Conservation (phyloP, 2,888 invertebrate species). For the Andrena flavipes region DNA sequence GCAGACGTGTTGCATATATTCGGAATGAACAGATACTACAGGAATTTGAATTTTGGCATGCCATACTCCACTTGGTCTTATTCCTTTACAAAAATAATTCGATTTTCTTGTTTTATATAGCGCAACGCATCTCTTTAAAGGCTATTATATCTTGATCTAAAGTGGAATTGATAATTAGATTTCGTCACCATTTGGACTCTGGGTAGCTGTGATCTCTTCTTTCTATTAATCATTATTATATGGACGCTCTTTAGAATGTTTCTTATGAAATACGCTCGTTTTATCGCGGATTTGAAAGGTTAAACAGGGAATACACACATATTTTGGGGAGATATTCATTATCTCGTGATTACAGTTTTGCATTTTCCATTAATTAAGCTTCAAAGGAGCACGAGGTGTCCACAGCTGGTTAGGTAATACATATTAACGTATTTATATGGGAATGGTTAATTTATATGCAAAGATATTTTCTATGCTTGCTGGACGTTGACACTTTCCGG, state of each 20-base stretch:
- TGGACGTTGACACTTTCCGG: neutral
- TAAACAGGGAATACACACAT: neutral
- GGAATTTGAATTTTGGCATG: neutral
- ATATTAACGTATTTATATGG: neutral
- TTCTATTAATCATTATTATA: neutral
- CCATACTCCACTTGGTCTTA: neutral
- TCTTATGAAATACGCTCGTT: neutral
- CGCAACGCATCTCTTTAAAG: neutral
- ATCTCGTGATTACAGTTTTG: slow-evolving; percentile 13
- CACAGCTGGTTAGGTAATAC: neutral
- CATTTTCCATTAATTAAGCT: slow-evolving; percentile 13
- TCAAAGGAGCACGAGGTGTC: neutral
- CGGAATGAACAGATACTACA: neutral
- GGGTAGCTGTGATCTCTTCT: neutral
- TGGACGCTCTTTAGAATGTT: neutral
- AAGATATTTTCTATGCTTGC: neutral
- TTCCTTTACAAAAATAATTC: neutral
- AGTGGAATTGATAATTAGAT: slow-evolving; percentile 19
- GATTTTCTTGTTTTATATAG: neutral
- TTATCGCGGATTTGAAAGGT: neutral
- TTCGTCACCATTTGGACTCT: neutral
- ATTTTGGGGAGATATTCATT: slow-evolving; percentile 9
- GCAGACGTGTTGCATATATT: slow-evolving; percentile 20
- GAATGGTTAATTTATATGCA: neutral
- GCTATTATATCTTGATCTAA: neutral